Conservation (phyloP, 2,888 invertebrate species). For the Hoplodrina blanda region DNA sequence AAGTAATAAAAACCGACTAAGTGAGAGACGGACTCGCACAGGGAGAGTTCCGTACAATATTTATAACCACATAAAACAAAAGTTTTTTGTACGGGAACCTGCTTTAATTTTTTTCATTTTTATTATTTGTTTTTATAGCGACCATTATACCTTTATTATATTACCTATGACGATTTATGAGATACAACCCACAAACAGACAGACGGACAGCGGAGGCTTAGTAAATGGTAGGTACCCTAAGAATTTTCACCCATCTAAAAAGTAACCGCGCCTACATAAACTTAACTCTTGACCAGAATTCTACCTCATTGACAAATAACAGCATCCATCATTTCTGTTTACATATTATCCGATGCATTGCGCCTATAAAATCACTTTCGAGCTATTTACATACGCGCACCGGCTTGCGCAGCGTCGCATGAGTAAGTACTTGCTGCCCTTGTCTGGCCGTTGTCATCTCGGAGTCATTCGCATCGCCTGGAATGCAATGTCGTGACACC, state of each 20-base stretch:
- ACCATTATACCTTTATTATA: too few relatives aligned
- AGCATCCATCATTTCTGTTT: conserved; percentile 2
- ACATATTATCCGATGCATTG: conserved; percentile 18
- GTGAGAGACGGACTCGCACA: too few relatives aligned
- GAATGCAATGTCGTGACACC: conserved; percentile 89
- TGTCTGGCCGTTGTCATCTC: conserved; percentile 89
- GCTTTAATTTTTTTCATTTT: too few relatives aligned
- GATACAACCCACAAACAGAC: too few relatives aligned
- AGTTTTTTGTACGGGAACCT: too few relatives aligned
- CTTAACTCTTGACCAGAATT: not conserved
- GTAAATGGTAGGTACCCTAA: too few relatives aligned
- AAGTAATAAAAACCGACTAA: too few relatives aligned
- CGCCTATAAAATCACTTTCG: conserved; percentile 48
- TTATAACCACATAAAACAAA: too few relatives aligned
- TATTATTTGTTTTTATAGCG: too few relatives aligned
- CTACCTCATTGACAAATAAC: not conserved
- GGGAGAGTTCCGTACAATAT: too few relatives aligned
- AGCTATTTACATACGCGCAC: conserved; percentile 48
- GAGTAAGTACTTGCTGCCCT: conserved; percentile 82
- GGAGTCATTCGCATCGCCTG: conserved; percentile 87
- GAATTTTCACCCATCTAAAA: not conserved
- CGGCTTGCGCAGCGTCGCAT: conserved; percentile 66
- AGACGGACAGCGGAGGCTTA: too few relatives aligned
- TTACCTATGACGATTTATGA: too few relatives aligned
- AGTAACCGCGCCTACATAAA: not conserved